Conservation (phyloP, 2,113 vertebrate genomes). For the Anguilla rostrata region DNA sequence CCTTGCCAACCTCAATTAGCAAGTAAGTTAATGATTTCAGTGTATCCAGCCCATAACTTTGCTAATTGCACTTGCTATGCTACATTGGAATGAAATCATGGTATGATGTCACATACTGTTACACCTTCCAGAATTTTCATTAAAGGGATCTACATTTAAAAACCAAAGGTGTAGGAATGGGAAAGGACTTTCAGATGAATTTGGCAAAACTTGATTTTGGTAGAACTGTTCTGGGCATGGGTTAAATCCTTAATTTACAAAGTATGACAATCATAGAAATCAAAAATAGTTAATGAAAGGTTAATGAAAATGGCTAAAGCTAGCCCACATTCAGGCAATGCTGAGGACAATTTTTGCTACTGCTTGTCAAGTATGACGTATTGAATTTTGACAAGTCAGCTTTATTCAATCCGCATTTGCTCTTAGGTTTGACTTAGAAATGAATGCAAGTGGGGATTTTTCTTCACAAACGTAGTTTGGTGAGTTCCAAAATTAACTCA, state of each 20-base stretch:
- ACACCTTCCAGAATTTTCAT: constrained; percentile 37
- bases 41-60: constrained; percentile 38
- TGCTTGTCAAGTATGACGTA: too few species aligned
- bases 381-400: neutral
- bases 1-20: constrained; percentile 55
- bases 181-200: constrained; percentile 15
- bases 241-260: constrained; percentile 30
- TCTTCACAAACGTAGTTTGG: neutral
- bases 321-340: neutral
- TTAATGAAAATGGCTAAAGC: neutral
- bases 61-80: constrained; percentile 47
- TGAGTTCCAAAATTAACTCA: neutral
- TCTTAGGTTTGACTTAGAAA: neutral
- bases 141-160: constrained; percentile 47
- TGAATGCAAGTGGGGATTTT: neutral
- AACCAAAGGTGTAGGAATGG: constrained; percentile 27
- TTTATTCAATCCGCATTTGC: neutral
- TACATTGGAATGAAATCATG: constrained; percentile 47
- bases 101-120: constrained; percentile 29
- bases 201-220: constrained; percentile 38
- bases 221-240: constrained; percentile 54
- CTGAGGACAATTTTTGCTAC: neutral
- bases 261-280: neutral
- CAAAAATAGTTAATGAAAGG: neutral
- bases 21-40: constrained; percentile 54